These are phyloP conservation scores for Poeciliopsis paucimaculata DNA, from an alignment of 2,797 vertebrate species.

Conservation along the genomic window DNA sequence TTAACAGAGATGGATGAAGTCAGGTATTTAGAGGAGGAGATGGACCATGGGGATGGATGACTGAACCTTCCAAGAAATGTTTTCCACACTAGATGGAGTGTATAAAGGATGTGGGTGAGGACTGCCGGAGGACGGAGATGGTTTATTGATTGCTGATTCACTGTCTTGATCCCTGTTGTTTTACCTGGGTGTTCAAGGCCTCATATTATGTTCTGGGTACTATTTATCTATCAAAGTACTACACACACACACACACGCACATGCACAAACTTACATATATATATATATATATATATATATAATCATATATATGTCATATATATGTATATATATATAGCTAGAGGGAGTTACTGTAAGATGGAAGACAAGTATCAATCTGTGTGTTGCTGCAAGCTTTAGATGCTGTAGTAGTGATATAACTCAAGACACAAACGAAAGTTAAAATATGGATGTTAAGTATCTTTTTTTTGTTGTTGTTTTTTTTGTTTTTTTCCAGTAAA, in stretches of 20 bases:
- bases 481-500: constrained; percentile 24
- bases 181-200: constrained; percentile 60
- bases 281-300: constrained; percentile 1
- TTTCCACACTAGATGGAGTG: constrained; percentile 57
- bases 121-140: constrained; percentile 71
- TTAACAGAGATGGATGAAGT: constrained; percentile 17
- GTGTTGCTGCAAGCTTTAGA: constrained; percentile 12
- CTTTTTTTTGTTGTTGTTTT: no score
- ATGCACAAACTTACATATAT: not conserved
- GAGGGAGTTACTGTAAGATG: not conserved
- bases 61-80: constrained; percentile 54
- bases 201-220: constrained; percentile 42
- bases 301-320: constrained; percentile 1
- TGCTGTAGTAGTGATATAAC: constrained; percentile 25
- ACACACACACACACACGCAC: not conserved
- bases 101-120: constrained; percentile 68
- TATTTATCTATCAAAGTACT: not conserved
- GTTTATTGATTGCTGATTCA: constrained; percentile 76
- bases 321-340: constrained; percentile 4
- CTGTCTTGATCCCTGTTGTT: constrained; percentile 60
- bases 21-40: constrained; percentile 32
- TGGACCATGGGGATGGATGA: constrained; percentile 44
- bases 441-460: constrained; percentile 2
- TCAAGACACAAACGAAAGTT: constrained; percentile 28
- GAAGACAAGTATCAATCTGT: not conserved